A percentile compares a stretch with the other conserved stretches of the same genome.
phyloP scores from a whole-genome alignment of 2,797 vertebrate species.

The Ficedula albicollis region DNA sequence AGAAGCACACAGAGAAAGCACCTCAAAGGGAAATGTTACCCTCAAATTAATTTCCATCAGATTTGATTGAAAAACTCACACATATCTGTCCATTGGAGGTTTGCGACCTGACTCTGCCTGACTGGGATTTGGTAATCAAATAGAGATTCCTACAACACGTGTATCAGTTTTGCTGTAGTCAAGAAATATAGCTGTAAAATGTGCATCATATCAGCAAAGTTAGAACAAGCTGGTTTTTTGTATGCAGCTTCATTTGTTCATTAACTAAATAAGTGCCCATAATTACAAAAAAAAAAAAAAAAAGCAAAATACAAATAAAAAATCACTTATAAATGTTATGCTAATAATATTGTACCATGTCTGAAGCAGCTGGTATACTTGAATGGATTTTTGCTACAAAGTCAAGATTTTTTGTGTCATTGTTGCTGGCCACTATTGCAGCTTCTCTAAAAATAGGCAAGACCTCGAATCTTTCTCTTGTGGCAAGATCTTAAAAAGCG shows the following conservation, averaged over 20 bases:
- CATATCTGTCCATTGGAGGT: constrained; percentile 56
- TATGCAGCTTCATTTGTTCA: neutral
- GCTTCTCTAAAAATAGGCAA: neutral
- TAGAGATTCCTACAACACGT: constrained; percentile 21
- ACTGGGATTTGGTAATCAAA: constrained; percentile 66
- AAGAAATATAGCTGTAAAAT: constrained; percentile 34
- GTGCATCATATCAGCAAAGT: neutral
- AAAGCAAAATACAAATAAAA: neutral
- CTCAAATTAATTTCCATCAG: constrained; percentile 72
- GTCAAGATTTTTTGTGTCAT: neutral
- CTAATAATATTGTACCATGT: neutral
- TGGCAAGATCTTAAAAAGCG: neutral
- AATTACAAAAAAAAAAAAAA: neutral
- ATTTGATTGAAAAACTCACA: constrained; percentile 66
- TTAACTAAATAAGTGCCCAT: neutral
- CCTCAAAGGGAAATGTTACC: constrained; percentile 63
- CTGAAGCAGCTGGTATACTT: neutral
- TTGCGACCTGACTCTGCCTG: constrained; percentile 53
- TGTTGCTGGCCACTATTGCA: neutral
- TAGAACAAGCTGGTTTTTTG: neutral
- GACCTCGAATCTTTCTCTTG: neutral
- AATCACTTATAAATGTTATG: neutral
- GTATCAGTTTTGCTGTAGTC: constrained; percentile 20
- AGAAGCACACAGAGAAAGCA: constrained; percentile 33
- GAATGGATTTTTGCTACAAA: neutral